phyloP scores from a whole-genome alignment of 2,888 invertebrate genomes.

The Nowickia ferox region DNA sequence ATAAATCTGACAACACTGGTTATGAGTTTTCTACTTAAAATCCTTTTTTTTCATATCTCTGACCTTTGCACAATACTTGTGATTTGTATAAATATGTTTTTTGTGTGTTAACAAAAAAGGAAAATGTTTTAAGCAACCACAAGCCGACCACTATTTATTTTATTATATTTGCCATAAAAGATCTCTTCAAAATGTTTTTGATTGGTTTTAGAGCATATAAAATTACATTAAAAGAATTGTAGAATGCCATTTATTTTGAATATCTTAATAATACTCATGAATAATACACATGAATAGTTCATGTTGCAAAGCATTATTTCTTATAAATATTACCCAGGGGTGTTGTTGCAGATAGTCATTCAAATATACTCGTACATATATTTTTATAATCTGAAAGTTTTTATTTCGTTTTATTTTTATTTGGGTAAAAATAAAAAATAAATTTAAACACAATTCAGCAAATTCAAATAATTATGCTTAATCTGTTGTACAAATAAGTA shows the following conservation, averaged over 20 bases:
- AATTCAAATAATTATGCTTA: no score
- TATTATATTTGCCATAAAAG: slow-evolving; percentile 15
- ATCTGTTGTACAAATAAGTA: no score
- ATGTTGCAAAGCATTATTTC: slow-evolving; percentile 76
- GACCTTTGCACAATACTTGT: slow-evolving; percentile 61
- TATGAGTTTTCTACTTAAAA: slow-evolving; percentile 42
- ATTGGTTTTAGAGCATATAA: slow-evolving; percentile 55
- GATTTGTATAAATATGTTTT: slow-evolving; percentile 2
- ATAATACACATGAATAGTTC: background rate
- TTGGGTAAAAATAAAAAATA: background rate
- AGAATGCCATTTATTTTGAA: slow-evolving; percentile 77
- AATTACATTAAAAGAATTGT: slow-evolving; percentile 58
- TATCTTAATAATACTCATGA: slow-evolving; percentile 72
- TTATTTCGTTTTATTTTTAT: background rate
- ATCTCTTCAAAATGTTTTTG: background rate
- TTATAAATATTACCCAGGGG: slow-evolving; percentile 77
- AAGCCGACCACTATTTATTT: slow-evolving; percentile 7
- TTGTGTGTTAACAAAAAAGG: background rate
- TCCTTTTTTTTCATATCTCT: slow-evolving; percentile 46
- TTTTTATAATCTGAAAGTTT: background rate
- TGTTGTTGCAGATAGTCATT: slow-evolving; percentile 75
- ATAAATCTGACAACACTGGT: no score
- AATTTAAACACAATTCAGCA: no score
- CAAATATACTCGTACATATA: background rate
- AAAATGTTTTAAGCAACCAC: slow-evolving; percentile 34